phyloP scores from a whole-genome alignment of 2,113 vertebrate genomes.

The Delphinus delphis region DNA sequence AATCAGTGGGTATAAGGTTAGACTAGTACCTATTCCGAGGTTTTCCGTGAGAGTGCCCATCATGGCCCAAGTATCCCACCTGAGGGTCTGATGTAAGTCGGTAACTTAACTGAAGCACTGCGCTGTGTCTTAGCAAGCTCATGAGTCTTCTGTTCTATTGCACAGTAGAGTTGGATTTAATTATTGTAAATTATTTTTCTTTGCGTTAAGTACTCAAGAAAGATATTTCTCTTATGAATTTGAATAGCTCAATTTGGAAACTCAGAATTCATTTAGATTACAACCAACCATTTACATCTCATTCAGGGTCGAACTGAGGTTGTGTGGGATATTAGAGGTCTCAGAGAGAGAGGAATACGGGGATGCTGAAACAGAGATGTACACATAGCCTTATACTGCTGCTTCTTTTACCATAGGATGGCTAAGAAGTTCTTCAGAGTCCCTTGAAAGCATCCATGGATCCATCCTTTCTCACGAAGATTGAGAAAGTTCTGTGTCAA shows the following conservation, averaged over 20 bases:
- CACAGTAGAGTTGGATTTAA: neutral
- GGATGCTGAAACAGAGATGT: neutral
- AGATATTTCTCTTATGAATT: neutral
- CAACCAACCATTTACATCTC: neutral
- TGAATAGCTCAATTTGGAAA: neutral
- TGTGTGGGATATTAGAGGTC: neutral
- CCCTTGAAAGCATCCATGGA: neutral
- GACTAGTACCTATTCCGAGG: fast-evolving
- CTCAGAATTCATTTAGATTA: neutral
- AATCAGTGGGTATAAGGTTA: neutral
- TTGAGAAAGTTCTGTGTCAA: neutral
- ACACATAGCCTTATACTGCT: neutral
- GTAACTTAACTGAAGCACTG: neutral
- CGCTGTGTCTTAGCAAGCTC: neutral
- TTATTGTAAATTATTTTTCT: constrained; percentile 21
- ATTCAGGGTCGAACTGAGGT: neutral
- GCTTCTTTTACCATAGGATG: neutral
- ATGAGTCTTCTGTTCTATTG: neutral
- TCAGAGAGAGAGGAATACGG: neutral
- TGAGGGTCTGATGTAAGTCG: fast-evolving
- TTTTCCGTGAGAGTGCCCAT: fast-evolving
- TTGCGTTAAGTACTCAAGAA: neutral
- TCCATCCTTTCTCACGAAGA: neutral
- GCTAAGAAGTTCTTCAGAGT: neutral
- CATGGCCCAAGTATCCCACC: fast-evolving